Evolutionary conservation across 2,888 invertebrate genomes (phyloP).

Genomic region (Xestoiulus laeticollis): DNA sequence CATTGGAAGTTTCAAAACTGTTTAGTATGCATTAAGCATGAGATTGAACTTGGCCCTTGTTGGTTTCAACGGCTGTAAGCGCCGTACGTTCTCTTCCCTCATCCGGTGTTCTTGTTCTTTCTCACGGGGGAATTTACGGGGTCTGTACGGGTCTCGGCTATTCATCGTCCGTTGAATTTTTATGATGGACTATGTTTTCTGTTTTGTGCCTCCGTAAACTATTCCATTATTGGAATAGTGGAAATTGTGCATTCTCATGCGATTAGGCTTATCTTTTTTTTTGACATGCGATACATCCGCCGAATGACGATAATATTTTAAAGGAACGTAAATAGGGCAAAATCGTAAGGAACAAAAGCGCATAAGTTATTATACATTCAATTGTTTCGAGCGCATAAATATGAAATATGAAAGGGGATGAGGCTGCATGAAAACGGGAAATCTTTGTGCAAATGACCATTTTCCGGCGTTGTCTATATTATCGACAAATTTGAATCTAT

Average conservation of each 20-base stretch:
- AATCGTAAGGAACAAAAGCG: conserved; percentile 43
- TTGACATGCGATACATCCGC: conserved; percentile 46
- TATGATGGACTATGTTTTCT: background rate
- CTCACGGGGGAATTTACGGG: background rate
- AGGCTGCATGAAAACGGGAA: background rate
- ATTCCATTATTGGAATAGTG: conserved; percentile 38
- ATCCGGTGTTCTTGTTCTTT: background rate
- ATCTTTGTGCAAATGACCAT: conserved; percentile 36
- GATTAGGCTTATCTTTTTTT: conserved; percentile 49
- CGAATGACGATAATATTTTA: conserved; percentile 27
- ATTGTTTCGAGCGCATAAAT: conserved; percentile 38
- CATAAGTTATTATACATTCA: conserved; percentile 32
- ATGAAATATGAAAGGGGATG: conserved; percentile 36
- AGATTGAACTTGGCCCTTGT: background rate
- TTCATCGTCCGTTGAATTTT: conserved; percentile 40
- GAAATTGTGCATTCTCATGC: conserved; percentile 38
- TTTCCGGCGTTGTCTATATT: conserved; percentile 8
- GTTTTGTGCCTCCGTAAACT: conserved; percentile 12
- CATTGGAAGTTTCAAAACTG: too few species aligned
- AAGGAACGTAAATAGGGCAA: conserved; percentile 7
- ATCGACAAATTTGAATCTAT: conserved; percentile 34
- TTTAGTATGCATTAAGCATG: too few species aligned
- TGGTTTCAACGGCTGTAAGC: background rate
- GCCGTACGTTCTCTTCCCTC: background rate
- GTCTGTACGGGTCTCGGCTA: background rate